phyloP scores from a whole-genome alignment of 2,113 vertebrate species.

The Columbina picui region DNA sequence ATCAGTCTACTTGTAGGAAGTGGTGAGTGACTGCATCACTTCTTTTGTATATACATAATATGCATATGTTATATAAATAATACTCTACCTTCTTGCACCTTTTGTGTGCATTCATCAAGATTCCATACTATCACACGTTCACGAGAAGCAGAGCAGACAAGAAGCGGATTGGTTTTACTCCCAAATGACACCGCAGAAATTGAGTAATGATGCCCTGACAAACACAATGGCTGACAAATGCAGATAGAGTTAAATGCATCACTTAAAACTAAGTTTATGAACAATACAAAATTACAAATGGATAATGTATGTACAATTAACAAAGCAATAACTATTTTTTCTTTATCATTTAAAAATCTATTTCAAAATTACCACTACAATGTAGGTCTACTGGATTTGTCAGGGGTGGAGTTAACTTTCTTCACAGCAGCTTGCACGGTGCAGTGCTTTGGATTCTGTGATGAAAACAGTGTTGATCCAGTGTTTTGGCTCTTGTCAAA shows the following conservation, averaged over 20 bases:
- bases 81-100: constrained; percentile 74
- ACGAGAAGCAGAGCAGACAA: constrained; percentile 86
- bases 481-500: neutral
- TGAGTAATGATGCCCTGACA: constrained; percentile 82
- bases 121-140: constrained; percentile 85
- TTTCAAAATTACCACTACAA: neutral
- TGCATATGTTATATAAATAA: neutral
- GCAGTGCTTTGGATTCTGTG: neutral
- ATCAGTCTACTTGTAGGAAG: too few species aligned
- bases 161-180: constrained; percentile 52
- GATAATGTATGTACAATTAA: neutral
- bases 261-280: neutral
- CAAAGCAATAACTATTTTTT: neutral
- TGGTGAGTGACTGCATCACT: too few species aligned
- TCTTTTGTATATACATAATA: too few species aligned
- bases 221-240: constrained; percentile 69
- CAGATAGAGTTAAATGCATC: neutral
- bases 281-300: neutral
- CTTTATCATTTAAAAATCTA: neutral
- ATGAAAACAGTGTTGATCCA: neutral
- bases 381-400: neutral
- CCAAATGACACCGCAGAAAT: constrained; percentile 85
- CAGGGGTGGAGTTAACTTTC: neutral
- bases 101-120: constrained; percentile 76
- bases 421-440: neutral